Evolutionary conservation across 1,140 invertebrate genomes (phyloP).

Genomic region (Ceratosolen solmsi): DNA sequence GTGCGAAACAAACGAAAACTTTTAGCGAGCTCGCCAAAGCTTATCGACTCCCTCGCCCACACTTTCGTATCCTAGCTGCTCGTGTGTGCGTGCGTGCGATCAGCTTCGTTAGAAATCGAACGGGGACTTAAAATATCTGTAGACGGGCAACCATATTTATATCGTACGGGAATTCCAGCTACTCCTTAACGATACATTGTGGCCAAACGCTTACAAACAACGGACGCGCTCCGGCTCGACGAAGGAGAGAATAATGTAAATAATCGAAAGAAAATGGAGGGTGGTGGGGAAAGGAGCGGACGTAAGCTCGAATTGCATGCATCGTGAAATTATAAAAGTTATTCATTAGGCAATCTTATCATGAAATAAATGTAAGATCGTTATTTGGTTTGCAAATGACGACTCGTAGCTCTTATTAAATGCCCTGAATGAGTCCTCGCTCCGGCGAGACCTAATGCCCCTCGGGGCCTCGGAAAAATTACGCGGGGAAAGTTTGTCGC

Average conservation of each 20-base stretch:
- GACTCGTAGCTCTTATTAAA: conserved; percentile 26
- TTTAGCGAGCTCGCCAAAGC: conserved; percentile 16
- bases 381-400: conserved; percentile 42
- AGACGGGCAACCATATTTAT: neutral
- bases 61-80: neutral
- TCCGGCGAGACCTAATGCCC: neutral
- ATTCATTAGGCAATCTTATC: conserved; percentile 46
- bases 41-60: conserved; percentile 7
- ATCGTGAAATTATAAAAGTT: conserved; percentile 37
- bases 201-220: neutral
- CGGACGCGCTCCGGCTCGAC: neutral
- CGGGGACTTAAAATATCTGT: conserved; percentile 14
- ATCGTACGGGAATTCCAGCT: conserved; percentile 9
- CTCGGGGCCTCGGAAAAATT: neutral
- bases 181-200: neutral
- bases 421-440: conserved; percentile 4
- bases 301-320: conserved; percentile 34
- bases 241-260: neutral
- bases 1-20: conserved; percentile 56
- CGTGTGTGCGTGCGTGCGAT: conserved; percentile 52
- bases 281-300: neutral
- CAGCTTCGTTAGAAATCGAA: conserved; percentile 9
- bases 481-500: neutral
- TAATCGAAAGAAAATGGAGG: neutral
- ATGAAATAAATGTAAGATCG: conserved; percentile 43